Percentiles rank a stretch among this genome's conserved stretches.
These are phyloP conservation scores for Peromyscus eremicus DNA, from an alignment of 2,797 vertebrate species.

Conservation along the genomic window DNA sequence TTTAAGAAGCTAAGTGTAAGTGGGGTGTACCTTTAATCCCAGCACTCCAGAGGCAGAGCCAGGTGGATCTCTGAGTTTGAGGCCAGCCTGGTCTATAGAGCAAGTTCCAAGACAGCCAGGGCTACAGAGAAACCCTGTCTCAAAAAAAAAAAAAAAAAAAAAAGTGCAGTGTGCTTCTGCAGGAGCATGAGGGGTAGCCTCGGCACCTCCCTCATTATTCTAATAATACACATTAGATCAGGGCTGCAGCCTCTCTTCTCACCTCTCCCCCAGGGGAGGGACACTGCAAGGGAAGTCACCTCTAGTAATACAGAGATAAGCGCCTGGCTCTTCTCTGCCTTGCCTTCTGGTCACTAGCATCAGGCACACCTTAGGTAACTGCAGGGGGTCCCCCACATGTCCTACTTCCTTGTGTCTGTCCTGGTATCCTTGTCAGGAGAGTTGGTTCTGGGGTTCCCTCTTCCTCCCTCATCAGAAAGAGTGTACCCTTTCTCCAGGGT, in stretches of 20 bases:
- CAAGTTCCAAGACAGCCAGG: not conserved
- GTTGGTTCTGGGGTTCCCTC: too few relatives aligned
- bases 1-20: not conserved
- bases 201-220: not conserved
- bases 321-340: not conserved
- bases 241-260: not conserved
- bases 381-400: too few relatives aligned
- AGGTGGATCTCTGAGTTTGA: not conserved
- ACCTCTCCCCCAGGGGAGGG: not conserved
- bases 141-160: too few relatives aligned
- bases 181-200: not conserved
- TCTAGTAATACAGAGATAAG: too few relatives aligned
- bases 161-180: not conserved
- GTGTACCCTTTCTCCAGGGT: not conserved
- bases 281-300: not conserved
- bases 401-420: too few relatives aligned
- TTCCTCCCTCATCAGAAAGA: too few relatives aligned
- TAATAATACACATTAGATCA: not conserved
- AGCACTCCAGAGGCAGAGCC: not conserved
- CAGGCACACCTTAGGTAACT: not conserved
- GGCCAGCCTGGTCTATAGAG: not conserved
- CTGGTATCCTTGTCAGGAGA: too few relatives aligned
- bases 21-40: not conserved
- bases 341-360: fast-evolving
- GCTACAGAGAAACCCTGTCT: not conserved